Evolutionary conservation across 2,113 vertebrate species (phyloP).

Genomic region (Gymnogyps californianus): DNA sequence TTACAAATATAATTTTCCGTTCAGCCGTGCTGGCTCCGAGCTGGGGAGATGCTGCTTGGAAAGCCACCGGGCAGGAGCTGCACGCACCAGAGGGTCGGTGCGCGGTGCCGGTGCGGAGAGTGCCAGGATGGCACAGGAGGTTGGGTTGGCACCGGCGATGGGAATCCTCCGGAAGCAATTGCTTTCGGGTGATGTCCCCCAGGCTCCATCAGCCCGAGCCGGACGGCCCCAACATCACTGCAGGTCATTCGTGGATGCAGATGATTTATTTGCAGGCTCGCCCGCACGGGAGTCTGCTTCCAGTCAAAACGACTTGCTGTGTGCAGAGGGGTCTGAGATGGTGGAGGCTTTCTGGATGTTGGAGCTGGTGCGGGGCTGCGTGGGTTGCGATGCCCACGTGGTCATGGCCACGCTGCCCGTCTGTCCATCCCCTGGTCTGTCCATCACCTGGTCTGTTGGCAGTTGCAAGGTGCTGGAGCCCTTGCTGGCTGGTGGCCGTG

Average conservation of each 20-base stretch:
- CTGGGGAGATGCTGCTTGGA: not conserved
- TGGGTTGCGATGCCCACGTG: not conserved
- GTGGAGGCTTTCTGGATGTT: not conserved
- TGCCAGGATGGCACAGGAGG: not conserved
- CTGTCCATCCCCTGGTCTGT: not conserved
- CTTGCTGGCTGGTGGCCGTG: not conserved
- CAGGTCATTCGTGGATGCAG: not conserved
- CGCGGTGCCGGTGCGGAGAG: not conserved
- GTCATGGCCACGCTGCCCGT: not conserved
- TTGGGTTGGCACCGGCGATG: not conserved
- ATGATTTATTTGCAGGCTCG: not conserved
- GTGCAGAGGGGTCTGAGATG: not conserved
- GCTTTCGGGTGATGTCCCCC: not conserved
- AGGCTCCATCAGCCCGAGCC: not conserved
- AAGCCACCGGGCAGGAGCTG: not conserved
- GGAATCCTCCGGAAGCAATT: not conserved
- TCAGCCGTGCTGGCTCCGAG: not conserved
- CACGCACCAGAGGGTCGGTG: not conserved
- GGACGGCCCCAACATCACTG: accelerated
- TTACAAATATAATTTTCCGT: not conserved
- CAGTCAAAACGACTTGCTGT: not conserved
- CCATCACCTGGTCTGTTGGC: not conserved
- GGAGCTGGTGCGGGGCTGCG: not conserved
- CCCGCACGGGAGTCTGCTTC: accelerated
- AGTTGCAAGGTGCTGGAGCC: not conserved